Evolutionary conservation across 2,888 invertebrate species (phyloP).

Genomic region (Incurvaria masculella): DNA sequence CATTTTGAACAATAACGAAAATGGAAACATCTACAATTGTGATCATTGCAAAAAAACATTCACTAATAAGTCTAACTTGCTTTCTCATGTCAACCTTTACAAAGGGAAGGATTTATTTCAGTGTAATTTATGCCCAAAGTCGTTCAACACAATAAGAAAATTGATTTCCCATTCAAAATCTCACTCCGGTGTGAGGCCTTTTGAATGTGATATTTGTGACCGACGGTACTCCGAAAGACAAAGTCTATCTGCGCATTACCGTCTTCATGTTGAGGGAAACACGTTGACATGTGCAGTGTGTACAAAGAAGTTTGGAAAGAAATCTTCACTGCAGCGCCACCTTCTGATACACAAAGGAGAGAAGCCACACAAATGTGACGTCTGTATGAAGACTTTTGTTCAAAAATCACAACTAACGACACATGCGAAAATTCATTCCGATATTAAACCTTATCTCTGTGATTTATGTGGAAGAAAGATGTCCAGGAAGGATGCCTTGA

Average conservation of each 20-base stretch:
- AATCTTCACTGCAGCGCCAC: slow-evolving; percentile 26
- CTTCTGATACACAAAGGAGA: slow-evolving; percentile 29
- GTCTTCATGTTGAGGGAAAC: slow-evolving; percentile 8
- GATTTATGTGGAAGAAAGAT: slow-evolving; percentile 14
- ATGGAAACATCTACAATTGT: slow-evolving; percentile 9
- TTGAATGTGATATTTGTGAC: slow-evolving; percentile 9
- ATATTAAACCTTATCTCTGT: slow-evolving; percentile 13
- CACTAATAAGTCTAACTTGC: slow-evolving; percentile 9
- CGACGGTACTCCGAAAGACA: slow-evolving; percentile 7
- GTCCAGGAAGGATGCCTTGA: slow-evolving; percentile 14
- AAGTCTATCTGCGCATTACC: slow-evolving; percentile 10
- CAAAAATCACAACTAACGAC: slow-evolving; percentile 28
- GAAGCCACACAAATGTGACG: slow-evolving; percentile 26
- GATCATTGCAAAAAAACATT: slow-evolving; percentile 13
- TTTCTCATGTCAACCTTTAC: slow-evolving; percentile 7
- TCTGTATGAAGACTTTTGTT: slow-evolving; percentile 28
- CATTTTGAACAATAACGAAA: too few relatives aligned
- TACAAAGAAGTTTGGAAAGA: slow-evolving; percentile 12
- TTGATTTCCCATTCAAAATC: background rate
- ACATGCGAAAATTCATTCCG: slow-evolving; percentile 26
- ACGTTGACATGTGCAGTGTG: slow-evolving; percentile 11
- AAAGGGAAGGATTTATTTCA: background rate
- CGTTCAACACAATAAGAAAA: background rate
- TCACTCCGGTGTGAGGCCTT: slow-evolving; percentile 1
- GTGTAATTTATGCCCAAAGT: background rate